Base-by-base conservation (phyloP, 2,888 invertebrate species). In the Philonicus albiceps region DNA sequence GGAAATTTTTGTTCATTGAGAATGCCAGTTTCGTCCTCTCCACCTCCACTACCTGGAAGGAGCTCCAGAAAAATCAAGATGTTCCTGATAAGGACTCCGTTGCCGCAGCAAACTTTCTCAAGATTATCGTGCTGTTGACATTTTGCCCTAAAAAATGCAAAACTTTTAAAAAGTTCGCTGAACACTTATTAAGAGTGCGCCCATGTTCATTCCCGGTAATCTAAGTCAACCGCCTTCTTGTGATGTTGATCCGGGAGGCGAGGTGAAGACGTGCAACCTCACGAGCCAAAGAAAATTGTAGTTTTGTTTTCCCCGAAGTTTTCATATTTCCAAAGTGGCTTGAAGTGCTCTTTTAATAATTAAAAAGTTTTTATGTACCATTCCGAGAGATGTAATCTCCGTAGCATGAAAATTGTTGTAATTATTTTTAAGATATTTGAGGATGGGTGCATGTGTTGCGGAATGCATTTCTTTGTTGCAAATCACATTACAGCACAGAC, bases 91-190 rank as follows among this genome's bases (percentile, higher is more conserved):
- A 76, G 76, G 22, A 40, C 40, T 40, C 40, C 40, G 43, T 27
- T 76, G 76, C 13, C 13, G 40, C 76, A 37, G 34, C 16, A 74
- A 74, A 78, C 22, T 30, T 78, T 78, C 49, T 49, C 78, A 43
- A 76, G 22, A 76, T 37, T 76, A 76, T 78, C 30, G 30, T 78
- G 49, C 30, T 78, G 78, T 78, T 78, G 78, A 78, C 78, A 78
- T 78, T 30, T 49, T 43, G 27, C 30, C 78, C 49, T 49, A 78
- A 49, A 78, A 78, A 78, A 78, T 78, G 49, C 49, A 78, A 78
- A 78, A 78, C 78, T 78, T 78, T 78, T 78, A 43, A 78, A 76
- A 78, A 78, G 78, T 78, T 78, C 49, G 27, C 49, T 30, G 49
- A 78, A 49, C 37, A 78, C 49, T 78, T 78, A 78, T 78, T 78